Evolutionary conservation across 1,140 invertebrate genomes (phyloP), one percentile per base, ranked within the genome.

Genomic region (Acromyrmex charruanus): DNA sequence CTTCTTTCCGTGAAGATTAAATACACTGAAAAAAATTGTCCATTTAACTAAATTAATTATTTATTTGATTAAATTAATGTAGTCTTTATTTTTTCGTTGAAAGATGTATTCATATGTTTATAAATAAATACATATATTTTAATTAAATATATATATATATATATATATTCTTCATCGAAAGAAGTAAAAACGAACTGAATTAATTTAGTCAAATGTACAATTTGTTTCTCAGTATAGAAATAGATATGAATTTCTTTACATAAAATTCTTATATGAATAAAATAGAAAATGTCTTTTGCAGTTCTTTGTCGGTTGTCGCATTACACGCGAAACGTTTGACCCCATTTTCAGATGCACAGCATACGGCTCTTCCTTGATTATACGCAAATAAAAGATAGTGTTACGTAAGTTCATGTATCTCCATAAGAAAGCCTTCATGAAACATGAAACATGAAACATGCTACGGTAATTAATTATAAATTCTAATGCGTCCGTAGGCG

Each of bases 401-500:
- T 63, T 80, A 28, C 55, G 63, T 58, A 80, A 80, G 2, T 86
- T 68, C 44, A 58, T 18, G 31, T 71, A 18, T 51, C 31, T 16
- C 31, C 51, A n/a, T 12, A 77, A 80, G 44, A 63, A 77, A 77
- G n/a, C 16, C 16, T 85, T 35, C 49, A 18, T 10, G 25, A 77
- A 65, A 12, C 14, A 6, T 39, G 28, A 61, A 53, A 63, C 21
- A 59, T 39, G 28, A 61, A 53, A 63, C 21, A 59, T 7, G 51
- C 5, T 1, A 25, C 16, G 49, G 12, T 72, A 82, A 82, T 82
- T 82, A 82, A 82, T 82, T 82, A 82, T 44, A 72, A 82, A 82
- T 81, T 71, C 21, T 28, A 28, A 3, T 6, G 12, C 35, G 44
- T 31, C 21, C n/a, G 21, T 3, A 59, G 10, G 18, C 35, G 35